Percentiles rank a stretch among this genome's conserved stretches.
These are phyloP conservation scores for Lasioglossum marginatum DNA, from an alignment of 2,888 invertebrate species.

Conservation along the genomic window DNA sequence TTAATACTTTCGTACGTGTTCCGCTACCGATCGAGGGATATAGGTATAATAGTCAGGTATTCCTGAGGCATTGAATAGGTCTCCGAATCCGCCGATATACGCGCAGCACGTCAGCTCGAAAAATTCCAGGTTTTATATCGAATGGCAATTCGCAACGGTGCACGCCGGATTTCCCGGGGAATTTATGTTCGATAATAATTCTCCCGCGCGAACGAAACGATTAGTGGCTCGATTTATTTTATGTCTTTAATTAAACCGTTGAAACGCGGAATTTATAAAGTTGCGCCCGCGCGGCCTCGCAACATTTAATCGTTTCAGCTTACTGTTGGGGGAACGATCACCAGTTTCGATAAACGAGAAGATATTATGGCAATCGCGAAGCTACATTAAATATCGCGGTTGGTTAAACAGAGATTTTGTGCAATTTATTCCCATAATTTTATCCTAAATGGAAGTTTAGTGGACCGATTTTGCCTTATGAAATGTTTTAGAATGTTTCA, in stretches of 20 bases:
- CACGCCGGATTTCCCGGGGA: background rate
- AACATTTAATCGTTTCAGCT: background rate
- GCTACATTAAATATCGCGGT: background rate
- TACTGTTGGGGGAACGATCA: background rate
- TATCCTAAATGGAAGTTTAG: background rate
- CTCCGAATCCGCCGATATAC: conserved; percentile 25
- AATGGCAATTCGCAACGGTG: background rate
- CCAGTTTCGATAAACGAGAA: background rate
- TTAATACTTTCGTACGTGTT: conserved; percentile 24
- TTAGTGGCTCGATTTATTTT: conserved; percentile 19
- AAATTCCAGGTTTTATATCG: conserved; percentile 33
- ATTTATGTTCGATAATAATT: conserved; percentile 11
- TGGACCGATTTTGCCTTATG: background rate
- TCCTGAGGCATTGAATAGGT: conserved; percentile 21
- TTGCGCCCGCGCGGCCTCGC: background rate
- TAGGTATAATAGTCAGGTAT: conserved; percentile 11
- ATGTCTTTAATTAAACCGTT: conserved; percentile 15
- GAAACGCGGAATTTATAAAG: conserved; percentile 22
- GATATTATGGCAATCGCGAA: background rate
- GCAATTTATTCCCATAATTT: background rate
- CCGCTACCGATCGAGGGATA: conserved; percentile 13
- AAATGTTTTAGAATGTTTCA: background rate
- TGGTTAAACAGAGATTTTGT: background rate
- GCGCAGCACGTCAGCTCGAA: conserved; percentile 11
- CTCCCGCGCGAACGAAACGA: background rate